Evolutionary conservation across 1,140 invertebrate species (phyloP).

Genomic region (Coboldia fuscipes): DNA sequence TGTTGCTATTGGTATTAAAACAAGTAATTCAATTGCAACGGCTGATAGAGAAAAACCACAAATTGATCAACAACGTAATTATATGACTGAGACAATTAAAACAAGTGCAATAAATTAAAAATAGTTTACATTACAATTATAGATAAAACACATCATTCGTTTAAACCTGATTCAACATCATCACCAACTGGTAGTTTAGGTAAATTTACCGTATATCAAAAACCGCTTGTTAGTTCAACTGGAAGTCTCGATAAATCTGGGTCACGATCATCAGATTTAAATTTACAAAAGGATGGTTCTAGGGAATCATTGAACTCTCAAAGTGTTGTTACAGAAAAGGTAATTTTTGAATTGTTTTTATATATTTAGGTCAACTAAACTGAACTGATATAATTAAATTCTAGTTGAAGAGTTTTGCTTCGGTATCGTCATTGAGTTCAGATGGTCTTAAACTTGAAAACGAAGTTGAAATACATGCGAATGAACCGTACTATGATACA

Average conservation of each 20-base stretch:
- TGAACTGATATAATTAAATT: constrained; percentile 2
- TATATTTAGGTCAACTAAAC: neutral
- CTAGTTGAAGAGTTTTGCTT: constrained; percentile 36
- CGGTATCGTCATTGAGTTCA: constrained; percentile 30
- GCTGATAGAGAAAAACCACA: too few species aligned
- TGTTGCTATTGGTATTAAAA: too few species aligned
- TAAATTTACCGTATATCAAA: too few species aligned
- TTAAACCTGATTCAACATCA: too few species aligned
- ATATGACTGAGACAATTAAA: too few species aligned
- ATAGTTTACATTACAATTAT: too few species aligned
- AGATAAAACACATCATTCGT: too few species aligned
- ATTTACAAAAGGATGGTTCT: constrained; percentile 11
- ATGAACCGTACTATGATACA: constrained; percentile 61
- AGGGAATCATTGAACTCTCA: constrained; percentile 19
- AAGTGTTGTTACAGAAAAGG: constrained; percentile 17
- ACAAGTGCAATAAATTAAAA: too few species aligned
- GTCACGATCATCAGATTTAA: constrained; percentile 2
- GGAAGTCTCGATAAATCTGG: constrained; percentile 17
- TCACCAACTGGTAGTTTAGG: constrained; percentile 16
- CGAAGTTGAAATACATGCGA: constrained; percentile 8
- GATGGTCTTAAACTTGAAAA: constrained; percentile 19
- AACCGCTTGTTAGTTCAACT: too few species aligned
- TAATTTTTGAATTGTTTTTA: too few species aligned
- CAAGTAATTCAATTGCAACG: too few species aligned
- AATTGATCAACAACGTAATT: too few species aligned